Percentiles rank a stretch among this genome's conserved stretches.
phyloP scores from a whole-genome alignment of 2,113 vertebrate species.

The Hyperoodon ampullatus region DNA sequence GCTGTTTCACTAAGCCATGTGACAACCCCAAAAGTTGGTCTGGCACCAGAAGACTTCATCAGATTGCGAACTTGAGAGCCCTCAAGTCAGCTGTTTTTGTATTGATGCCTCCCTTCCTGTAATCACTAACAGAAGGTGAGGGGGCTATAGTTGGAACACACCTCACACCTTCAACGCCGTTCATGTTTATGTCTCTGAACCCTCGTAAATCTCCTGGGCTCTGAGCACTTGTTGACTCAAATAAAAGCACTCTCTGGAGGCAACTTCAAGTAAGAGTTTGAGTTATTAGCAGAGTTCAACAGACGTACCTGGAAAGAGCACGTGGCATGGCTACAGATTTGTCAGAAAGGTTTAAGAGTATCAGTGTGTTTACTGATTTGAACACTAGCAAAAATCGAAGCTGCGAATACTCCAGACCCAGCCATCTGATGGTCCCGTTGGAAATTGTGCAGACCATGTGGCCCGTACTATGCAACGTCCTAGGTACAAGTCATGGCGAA shows the following conservation, averaged over 20 bases:
- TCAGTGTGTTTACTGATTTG: conserved; percentile 43
- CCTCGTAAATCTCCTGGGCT: conserved; percentile 61
- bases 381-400: conserved; percentile 14
- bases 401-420: not conserved
- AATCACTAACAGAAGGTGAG: conserved; percentile 74
- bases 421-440: conserved; percentile 37
- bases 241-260: conserved; percentile 53
- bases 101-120: conserved; percentile 64
- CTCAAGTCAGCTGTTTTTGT: conserved; percentile 65
- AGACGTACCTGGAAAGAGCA: conserved; percentile 53
- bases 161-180: conserved; percentile 63
- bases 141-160: conserved; percentile 44
- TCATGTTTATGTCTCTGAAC: conserved; percentile 69
- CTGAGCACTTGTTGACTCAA: conserved; percentile 19
- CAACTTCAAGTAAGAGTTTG: not conserved
- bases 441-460: not conserved
- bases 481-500: not conserved
- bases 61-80: conserved; percentile 63
- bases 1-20: conserved; percentile 72
- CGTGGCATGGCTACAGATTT: not conserved
- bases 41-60: conserved; percentile 77
- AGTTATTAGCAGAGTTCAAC: conserved; percentile 34
- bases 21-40: conserved; percentile 77
- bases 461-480: not conserved
- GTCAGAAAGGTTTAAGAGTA: conserved; percentile 55